These are phyloP conservation scores for Nixonia krombeini DNA, from an alignment of 1,140 invertebrate species.

Conservation along the genomic window DNA sequence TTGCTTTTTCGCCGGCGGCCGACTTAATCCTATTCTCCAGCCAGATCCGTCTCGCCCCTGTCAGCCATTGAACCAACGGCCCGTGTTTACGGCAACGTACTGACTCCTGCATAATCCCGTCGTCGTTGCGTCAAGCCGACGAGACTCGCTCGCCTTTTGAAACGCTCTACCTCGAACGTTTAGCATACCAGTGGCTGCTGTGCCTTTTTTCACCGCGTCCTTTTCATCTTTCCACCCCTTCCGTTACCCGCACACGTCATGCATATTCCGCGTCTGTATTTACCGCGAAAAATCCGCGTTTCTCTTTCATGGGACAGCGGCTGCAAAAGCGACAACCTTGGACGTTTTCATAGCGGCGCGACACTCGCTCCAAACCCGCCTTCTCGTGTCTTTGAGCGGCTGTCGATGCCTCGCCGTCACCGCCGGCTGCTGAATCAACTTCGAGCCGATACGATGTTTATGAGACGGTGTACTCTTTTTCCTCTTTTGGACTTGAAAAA, in stretches of 20 bases:
- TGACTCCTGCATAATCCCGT: constrained; percentile 55
- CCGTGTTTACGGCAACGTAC: constrained; percentile 55
- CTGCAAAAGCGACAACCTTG: constrained; percentile 20
- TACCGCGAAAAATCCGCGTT: constrained; percentile 36
- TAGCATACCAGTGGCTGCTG: constrained; percentile 15
- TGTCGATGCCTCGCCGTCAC: not conserved
- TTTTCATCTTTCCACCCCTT: constrained; percentile 14
- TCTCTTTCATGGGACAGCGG: constrained; percentile 20
- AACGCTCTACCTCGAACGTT: constrained; percentile 22
- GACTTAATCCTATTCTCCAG: constrained; percentile 57
- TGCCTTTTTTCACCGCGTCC: constrained; percentile 13
- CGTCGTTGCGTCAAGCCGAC: constrained; percentile 2
- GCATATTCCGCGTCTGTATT: constrained; percentile 38
- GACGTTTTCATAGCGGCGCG: constrained; percentile 22
- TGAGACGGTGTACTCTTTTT: no score
- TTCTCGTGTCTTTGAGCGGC: constrained; percentile 1
- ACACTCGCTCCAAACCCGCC: constrained; percentile 17
- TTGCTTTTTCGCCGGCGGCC: constrained; percentile 56
- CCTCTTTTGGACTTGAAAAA: no score
- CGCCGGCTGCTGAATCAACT: no score
- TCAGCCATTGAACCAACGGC: constrained; percentile 39
- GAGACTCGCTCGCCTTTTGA: constrained; percentile 18
- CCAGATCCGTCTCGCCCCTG: constrained; percentile 52
- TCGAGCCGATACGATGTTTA: no score
- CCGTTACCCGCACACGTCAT: constrained; percentile 22